A percentile compares a stretch with the other conserved stretches of the same genome.
phyloP scores from a whole-genome alignment of 2,797 vertebrate species.

The Schizothorax lantsangensis region DNA sequence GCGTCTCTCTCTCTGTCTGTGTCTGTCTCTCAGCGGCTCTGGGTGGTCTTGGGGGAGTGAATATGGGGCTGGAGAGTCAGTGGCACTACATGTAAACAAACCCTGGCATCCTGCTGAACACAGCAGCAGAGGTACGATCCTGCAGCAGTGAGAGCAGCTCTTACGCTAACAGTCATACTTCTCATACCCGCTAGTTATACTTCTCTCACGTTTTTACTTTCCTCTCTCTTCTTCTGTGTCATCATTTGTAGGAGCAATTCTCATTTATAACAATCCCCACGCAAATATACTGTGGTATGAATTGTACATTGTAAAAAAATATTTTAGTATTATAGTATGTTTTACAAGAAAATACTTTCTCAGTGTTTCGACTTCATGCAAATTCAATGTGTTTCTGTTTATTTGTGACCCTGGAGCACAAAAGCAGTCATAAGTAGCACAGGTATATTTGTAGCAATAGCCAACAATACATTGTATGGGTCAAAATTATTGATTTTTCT shows the following conservation, averaged over 20 bases:
- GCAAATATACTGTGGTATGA: background rate
- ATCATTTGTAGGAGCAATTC: background rate
- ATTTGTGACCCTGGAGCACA: background rate
- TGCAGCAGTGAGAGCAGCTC: background rate
- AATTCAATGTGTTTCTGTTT: background rate
- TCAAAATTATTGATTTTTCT: too few relatives aligned
- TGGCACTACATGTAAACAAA: constrained; percentile 96
- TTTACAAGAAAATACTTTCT: background rate
- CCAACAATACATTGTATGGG: too few relatives aligned
- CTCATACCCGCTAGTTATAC: too few relatives aligned
- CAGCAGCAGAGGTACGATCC: constrained; percentile 41
- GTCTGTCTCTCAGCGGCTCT: constrained; percentile 81
- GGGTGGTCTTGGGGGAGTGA: constrained; percentile 88
- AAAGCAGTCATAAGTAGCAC: background rate
- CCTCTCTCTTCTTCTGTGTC: background rate
- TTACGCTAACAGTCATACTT: background rate
- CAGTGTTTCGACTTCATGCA: background rate
- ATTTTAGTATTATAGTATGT: background rate
- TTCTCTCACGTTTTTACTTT: background rate
- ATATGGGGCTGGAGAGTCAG: constrained; percentile 94
- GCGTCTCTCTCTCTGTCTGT: constrained; percentile 18
- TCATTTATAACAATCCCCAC: background rate
- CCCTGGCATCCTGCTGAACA: constrained; percentile 78
- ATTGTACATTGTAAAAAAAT: background rate
- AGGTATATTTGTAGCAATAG: too few relatives aligned